Evolutionary conservation across 2,797 vertebrate genomes (phyloP).

Genomic region (Myotis myotis): DNA sequence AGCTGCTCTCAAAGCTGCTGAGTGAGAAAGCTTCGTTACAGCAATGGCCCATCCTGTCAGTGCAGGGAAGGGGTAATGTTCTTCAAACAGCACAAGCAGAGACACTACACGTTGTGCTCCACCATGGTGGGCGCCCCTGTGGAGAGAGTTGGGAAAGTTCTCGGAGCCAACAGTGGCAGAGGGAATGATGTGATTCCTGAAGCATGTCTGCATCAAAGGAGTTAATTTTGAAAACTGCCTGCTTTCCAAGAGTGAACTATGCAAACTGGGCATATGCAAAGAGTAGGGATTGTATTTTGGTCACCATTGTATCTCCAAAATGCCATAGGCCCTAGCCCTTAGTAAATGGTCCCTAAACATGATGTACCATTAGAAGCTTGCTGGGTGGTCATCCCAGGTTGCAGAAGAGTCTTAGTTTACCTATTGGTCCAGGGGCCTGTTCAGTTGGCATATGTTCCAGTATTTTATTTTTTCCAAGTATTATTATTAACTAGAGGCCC

Average conservation of each 20-base stretch:
- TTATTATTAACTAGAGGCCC: not conserved
- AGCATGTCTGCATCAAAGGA: not conserved
- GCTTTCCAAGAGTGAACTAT: not conserved
- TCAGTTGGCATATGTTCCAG: not conserved
- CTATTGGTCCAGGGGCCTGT: not conserved
- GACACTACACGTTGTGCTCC: not conserved
- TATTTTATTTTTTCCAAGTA: not conserved
- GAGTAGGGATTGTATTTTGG: not conserved
- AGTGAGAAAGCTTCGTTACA: constrained; percentile 59
- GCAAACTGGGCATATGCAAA: not conserved
- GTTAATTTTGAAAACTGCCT: not conserved
- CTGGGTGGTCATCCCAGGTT: not conserved
- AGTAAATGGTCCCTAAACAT: not conserved
- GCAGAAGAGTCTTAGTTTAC: not conserved
- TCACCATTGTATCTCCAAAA: not conserved
- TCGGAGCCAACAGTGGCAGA: constrained; percentile 42
- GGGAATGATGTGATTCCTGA: not conserved
- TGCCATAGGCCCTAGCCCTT: not conserved
- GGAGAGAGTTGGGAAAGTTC: constrained; percentile 2
- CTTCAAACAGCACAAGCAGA: constrained; percentile 62
- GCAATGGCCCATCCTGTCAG: constrained; percentile 18
- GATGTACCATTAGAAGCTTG: not conserved
- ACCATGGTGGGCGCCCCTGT: constrained; percentile 4
- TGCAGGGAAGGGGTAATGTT: constrained; percentile 60
- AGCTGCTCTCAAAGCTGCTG: constrained; percentile 75